Percentiles rank a stretch among this genome's conserved stretches.
Conservation (phyloP, 2,888 invertebrate genomes). For the Pammene aurita region DNA sequence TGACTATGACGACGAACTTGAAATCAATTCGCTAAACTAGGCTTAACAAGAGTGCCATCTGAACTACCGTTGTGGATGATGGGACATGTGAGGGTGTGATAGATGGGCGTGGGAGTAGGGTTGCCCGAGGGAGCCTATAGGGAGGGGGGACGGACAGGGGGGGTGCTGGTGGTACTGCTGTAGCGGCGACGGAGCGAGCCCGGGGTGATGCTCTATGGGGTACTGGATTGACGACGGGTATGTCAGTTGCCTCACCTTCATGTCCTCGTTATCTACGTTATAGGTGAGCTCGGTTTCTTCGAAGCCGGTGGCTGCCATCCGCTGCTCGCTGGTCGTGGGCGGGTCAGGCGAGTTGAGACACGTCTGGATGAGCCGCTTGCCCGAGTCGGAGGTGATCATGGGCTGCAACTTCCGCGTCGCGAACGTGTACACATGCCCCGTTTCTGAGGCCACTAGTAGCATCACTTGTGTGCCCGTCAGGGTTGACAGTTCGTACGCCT, state of each 20-base stretch:
- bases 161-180: constrained; percentile 90
- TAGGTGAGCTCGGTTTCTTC: constrained; percentile 99
- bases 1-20: constrained; percentile 72
- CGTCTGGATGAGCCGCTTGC: constrained; percentile 98
- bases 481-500: constrained; percentile 99
- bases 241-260: constrained; percentile 98
- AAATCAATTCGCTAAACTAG: constrained; percentile 51
- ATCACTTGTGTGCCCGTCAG: constrained; percentile 99
- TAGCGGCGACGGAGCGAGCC: constrained; percentile 84
- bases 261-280: constrained; percentile 97
- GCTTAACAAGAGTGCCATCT: constrained; percentile 64
- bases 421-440: constrained; percentile 99
- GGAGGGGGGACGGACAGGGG: constrained; percentile 89
- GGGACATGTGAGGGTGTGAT: constrained; percentile 88
- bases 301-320: constrained; percentile 99
- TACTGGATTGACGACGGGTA: constrained; percentile 90
- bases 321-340: constrained; percentile 92
- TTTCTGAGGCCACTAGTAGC: constrained; percentile 99
- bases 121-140: constrained; percentile 80
- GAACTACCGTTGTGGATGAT: constrained; percentile 92
- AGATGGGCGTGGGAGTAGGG: constrained; percentile 80
- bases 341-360: constrained; percentile 99
- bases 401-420: constrained; percentile 99
- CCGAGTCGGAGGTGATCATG: constrained; percentile 99
- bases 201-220: constrained; percentile 86